Base-by-base conservation (phyloP, 1,140 invertebrate genomes). In the Drosophila orosa region DNA sequence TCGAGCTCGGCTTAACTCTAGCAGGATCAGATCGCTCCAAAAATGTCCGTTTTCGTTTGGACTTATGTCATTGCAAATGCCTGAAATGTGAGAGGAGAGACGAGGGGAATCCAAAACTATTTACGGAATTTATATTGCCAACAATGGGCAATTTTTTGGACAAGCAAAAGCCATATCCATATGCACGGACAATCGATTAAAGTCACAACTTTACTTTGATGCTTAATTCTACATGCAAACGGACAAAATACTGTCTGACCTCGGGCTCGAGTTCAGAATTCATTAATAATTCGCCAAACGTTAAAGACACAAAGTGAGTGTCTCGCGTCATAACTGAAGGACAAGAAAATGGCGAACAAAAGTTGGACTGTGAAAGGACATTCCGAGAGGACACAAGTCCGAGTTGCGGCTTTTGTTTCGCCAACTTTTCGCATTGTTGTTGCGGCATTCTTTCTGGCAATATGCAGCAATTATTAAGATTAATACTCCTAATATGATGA, bases 391-490 rank as follows among this genome's bases (percentile, higher is more conserved):
- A 54, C 50, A n/a, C 31, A 24, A 54, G 50, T 54, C 50, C 31
- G 35, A 40, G 35, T 74, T 81, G 40, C 48, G 63, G 71, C 50
- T 54, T 58, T 86, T 74, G 67, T 77, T 80, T 65, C 15, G 55
- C 40, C 54, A 78, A 75, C 48, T 79, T 78, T 79, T 25, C 12
- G 79, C 66, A 85, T 79, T 77, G 73, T 83, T 80, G 10, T 74
- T 68, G 66, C 59, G 33, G 74, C 44, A 84, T 86, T 74, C 83
- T 77, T 83, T 74, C 31, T 17, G 63, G 63, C 68, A 85, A 74
- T 77, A 61, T 81, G 74, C 72, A 79, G 73, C 67, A 74, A 80
- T 89, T 80, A 89, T 89, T 80, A 89, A 89, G 84, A 89, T 89
- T 89, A 89, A 89, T 89, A 76, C 54, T 67, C 60, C 54, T 75